Conservation (phyloP, 2,797 vertebrate species). For the Malacoraja senta region DNA sequence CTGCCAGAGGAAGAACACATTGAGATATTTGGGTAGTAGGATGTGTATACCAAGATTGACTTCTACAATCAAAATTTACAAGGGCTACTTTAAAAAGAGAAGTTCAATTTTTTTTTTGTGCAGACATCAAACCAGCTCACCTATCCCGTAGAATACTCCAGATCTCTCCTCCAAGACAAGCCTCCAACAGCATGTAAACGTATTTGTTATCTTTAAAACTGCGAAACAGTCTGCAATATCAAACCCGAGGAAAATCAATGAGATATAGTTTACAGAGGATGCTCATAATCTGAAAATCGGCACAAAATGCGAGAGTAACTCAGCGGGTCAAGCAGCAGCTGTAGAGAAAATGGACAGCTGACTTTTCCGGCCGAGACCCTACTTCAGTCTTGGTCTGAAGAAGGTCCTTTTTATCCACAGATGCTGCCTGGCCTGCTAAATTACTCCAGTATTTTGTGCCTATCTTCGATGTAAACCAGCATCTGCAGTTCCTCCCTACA, state of each 20-base stretch:
- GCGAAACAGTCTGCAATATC: conserved; percentile 67
- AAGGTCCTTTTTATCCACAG: too few relatives aligned
- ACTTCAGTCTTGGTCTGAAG: too few relatives aligned
- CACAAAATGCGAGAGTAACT: too few relatives aligned
- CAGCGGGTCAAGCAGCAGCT: too few relatives aligned
- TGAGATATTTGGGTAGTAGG: background rate
- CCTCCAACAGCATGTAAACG: conserved; percentile 90
- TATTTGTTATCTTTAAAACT: conserved; percentile 86
- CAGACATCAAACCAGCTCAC: conserved; percentile 50
- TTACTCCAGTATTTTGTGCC: too few relatives aligned
- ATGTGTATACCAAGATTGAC: background rate
- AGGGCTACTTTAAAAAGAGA: background rate
- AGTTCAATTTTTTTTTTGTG: background rate
- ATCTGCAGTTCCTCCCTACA: too few relatives aligned
- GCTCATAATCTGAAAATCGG: background rate
- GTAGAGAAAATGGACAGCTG: too few relatives aligned
- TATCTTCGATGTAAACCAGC: too few relatives aligned
- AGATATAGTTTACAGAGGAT: too few relatives aligned
- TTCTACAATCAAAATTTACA: background rate
- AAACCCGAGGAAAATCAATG: background rate
- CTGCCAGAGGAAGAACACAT: conserved; percentile 53
- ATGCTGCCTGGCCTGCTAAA: too few relatives aligned
- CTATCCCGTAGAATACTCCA: conserved; percentile 90
- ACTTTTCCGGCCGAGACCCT: too few relatives aligned
- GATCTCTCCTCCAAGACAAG: conserved; percentile 82